Base-by-base conservation (phyloP, 2,888 invertebrate genomes). In the Ichneumon xanthorius region DNA sequence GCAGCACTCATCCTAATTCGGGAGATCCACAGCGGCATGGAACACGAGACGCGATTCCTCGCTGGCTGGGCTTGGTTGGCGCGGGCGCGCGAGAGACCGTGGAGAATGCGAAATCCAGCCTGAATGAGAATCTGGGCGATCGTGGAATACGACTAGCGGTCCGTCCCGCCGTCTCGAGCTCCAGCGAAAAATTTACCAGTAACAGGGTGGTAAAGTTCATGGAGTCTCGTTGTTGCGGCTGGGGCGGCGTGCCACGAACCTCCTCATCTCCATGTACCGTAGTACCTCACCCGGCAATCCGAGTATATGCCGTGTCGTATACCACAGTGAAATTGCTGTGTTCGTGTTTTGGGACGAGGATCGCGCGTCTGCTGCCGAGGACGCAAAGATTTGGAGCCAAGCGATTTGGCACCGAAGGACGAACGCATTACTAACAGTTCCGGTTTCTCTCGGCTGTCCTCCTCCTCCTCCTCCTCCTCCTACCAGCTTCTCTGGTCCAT, bases 311-410 rank as follows among this genome's bases (percentile, higher is more conserved):
- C 33, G 33, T 37, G 22, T 53, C n/a, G 67, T 40, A 76, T 72
- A 84, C 67, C 55, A 72, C 65, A 58, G 40, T 71, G 80, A 79
- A 82, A 85, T 82, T 71, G 81, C 79, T 79, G 30, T 48, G 70
- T 78, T 65, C 50, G 78, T 80, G 63, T 53, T 65, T 67, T 80
- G 75, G 53, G 63, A 82, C 85, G 70, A 85, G 82, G 70, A 82
- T 79, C 79, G 58, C 82, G 58, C 76, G 73, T 73, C 72, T 55
- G 63, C 82, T 82, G 80, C 80, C 80, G 80, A 63, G 73, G 77
- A 85, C 80, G 80, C 82, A 53, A 85, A 85, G 85, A 85, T 85
- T 85, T 85, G 84, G 80, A 82, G 85, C 86, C 84, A 86, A 86
- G 80, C 82, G 82, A 86, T 86, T 86, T 86, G 86, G 86, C 86